Base-by-base conservation (phyloP, 2,888 invertebrate species). In the Harpagoxenus sublaevis region DNA sequence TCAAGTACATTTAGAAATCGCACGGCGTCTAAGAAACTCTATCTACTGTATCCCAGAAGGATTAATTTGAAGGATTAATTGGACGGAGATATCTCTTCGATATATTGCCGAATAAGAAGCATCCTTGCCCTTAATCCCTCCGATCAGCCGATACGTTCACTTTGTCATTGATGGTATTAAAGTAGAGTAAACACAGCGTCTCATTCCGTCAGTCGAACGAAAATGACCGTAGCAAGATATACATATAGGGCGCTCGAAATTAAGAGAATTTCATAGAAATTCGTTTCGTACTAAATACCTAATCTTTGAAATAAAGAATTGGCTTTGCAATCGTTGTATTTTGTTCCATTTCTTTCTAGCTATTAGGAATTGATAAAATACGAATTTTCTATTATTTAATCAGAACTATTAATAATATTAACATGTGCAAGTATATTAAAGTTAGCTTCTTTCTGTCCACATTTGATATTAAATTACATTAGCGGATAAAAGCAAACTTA, bases 1-100 rank as follows among this genome's bases (percentile, higher is more conserved):
- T 48, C 66, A 68, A 39, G 31, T 28, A 8, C 18, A n/a, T 68
- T 78, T 55, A 15, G 15, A 70, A 70, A 78, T 70, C 1, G 9
- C 31, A n/a, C 10, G 15, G 12, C 9, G 0, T 70, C 28, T 28
- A 55, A 39, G 55, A 45, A 55, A 70, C 15, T 75, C 3, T 35
- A 35, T 74, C 31, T 28, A 39, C 15, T 55, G 23, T 75, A 51
- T 28, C 31, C n/a, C 15, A n/a, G 39, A 48, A 18, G 31, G 48
- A 77, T 77, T 66, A 74, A 35, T 66, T 51, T 28, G 8, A 28
- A n/a, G 53, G n/a, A 77, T 77, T 77, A 77, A 77, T 77, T 55
- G 45, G 31, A 57, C 53, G 31, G n/a, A 31, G 53, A 78, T 78
- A 55, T 70, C 4, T 70, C 9, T 15, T 78, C 45, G 48, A 78